A percentile compares a stretch with the other conserved stretches of the same genome.
Conservation (phyloP, 2,797 vertebrate species). For the Podarcis lilfordi region DNA sequence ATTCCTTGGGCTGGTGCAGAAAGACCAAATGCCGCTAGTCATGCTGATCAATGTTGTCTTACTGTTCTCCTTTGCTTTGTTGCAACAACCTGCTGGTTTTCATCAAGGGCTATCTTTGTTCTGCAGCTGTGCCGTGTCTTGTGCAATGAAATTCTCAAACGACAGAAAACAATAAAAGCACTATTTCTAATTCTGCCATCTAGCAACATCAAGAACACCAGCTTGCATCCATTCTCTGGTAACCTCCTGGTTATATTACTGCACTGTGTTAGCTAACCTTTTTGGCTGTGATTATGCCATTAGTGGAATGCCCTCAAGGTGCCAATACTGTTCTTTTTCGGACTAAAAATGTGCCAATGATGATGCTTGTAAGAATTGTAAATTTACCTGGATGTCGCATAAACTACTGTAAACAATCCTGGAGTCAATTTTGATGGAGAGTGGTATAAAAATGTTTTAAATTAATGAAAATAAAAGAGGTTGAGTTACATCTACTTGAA, state of each 20-base stretch:
- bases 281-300: not conserved
- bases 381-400: too few relatives aligned
- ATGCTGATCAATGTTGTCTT: not conserved
- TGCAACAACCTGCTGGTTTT: not conserved
- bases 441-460: not conserved
- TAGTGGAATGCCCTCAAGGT: not conserved
- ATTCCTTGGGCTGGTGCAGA: not conserved
- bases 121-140: too few relatives aligned
- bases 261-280: too few relatives aligned
- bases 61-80: not conserved
- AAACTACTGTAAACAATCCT: too few relatives aligned
- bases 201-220: not conserved
- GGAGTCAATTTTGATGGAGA: too few relatives aligned
- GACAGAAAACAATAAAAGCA: not conserved
- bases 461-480: not conserved
- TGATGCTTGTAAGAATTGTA: too few relatives aligned
- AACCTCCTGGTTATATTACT: not conserved
- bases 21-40: not conserved
- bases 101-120: not conserved
- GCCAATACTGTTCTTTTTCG: not conserved
- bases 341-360: too few relatives aligned
- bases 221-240: not conserved
- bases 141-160: not conserved
- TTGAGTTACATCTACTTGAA: not conserved
- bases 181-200: not conserved